phyloP scores from a whole-genome alignment of 2,797 vertebrate genomes.

The Cuculus canorus region DNA sequence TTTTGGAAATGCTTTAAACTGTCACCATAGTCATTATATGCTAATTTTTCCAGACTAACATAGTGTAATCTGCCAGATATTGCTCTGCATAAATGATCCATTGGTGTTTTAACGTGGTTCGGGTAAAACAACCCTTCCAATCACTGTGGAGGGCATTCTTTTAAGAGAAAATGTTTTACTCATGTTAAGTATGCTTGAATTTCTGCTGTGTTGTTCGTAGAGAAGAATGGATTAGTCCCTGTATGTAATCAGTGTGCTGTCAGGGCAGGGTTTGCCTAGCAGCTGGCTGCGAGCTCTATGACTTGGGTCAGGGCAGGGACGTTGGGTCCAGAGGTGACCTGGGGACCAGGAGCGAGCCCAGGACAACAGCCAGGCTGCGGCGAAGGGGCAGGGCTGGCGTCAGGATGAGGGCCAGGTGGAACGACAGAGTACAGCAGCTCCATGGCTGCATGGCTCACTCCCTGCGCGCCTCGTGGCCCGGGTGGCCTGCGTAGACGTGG shows the following conservation, averaged over 20 bases:
- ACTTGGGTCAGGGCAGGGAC: background rate
- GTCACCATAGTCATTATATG: background rate
- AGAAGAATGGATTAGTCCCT: background rate
- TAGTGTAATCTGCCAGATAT: background rate
- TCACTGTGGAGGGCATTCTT: background rate
- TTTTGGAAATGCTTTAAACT: background rate
- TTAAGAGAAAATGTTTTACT: background rate
- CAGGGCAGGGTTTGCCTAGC: too few relatives aligned
- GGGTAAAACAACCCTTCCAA: background rate
- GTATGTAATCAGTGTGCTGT: background rate
- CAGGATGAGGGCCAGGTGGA: background rate
- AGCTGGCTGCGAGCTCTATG: rapidly evolving
- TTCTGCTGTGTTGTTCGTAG: background rate
- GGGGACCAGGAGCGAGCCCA: background rate
- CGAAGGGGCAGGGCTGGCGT: background rate
- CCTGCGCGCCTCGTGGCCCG: background rate
- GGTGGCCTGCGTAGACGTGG: background rate
- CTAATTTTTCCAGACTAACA: background rate
- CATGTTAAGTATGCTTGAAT: background rate
- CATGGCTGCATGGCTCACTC: background rate
- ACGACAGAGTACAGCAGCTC: background rate
- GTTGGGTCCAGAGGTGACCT: too few relatives aligned
- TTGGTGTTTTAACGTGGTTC: background rate
- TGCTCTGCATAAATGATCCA: background rate
- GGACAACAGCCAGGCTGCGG: rapidly evolving